These are phyloP conservation scores for Macrotus californicus DNA, from an alignment of 2,113 vertebrate genomes.

Conservation along the genomic window DNA sequence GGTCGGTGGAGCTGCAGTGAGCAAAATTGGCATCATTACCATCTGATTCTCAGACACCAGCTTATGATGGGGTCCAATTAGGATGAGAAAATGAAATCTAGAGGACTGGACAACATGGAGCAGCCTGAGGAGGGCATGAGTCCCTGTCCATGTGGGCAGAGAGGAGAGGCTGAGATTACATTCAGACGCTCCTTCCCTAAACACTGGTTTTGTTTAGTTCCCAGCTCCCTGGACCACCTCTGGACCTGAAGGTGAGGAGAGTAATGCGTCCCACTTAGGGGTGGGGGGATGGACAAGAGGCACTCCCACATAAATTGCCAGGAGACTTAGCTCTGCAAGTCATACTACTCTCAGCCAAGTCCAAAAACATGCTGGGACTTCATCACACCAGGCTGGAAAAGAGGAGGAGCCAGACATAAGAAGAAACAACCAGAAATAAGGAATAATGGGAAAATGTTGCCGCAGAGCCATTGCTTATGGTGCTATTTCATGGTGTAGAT, in stretches of 20 bases:
- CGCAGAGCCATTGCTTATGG: background rate
- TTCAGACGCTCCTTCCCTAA: background rate
- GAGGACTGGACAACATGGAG: slow-evolving; percentile 14
- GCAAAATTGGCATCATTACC: slow-evolving; percentile 31
- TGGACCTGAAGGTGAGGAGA: background rate
- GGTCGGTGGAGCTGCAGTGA: background rate
- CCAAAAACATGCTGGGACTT: background rate
- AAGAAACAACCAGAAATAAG: background rate
- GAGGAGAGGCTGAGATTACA: background rate
- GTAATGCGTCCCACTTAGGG: accelerated
- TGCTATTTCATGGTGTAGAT: background rate
- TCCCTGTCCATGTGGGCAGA: background rate
- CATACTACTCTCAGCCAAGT: background rate
- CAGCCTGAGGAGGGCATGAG: slow-evolving; percentile 5
- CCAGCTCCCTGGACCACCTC: background rate
- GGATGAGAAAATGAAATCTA: slow-evolving; percentile 42
- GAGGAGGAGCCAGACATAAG: background rate
- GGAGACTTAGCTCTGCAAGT: background rate
- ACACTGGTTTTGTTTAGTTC: background rate
- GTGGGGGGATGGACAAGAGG: background rate
- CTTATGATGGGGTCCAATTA: background rate
- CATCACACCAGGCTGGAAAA: background rate
- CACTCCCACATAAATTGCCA: background rate
- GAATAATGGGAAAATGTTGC: background rate
- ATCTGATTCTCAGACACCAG: slow-evolving; percentile 32